These are phyloP conservation scores for Agonopterix arenella DNA, from an alignment of 2,888 invertebrate genomes.

Conservation along the genomic window DNA sequence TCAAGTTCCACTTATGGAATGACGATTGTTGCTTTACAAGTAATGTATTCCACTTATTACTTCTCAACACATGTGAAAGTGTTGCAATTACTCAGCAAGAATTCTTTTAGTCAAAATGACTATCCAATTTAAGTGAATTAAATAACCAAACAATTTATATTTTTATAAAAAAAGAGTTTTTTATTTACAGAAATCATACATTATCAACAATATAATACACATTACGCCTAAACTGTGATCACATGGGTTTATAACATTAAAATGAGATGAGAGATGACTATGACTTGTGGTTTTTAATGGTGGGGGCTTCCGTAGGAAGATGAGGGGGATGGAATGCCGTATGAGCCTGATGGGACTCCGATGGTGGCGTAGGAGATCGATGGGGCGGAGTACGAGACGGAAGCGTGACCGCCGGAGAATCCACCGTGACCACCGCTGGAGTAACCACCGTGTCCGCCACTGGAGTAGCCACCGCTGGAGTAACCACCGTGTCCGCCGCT, in stretches of 20 bases:
- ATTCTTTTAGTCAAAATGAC: background rate
- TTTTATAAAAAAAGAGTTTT: slow-evolving; percentile 22
- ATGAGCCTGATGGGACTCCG: slow-evolving; percentile 64
- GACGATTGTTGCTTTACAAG: slow-evolving; percentile 25
- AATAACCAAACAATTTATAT: background rate
- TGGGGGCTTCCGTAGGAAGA: slow-evolving; percentile 67
- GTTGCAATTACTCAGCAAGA: slow-evolving; percentile 2
- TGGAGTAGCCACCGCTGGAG: slow-evolving; percentile 27
- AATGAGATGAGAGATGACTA: slow-evolving; percentile 64
- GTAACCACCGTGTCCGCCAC: slow-evolving; percentile 61
- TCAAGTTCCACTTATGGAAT: slow-evolving; percentile 28
- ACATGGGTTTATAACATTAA: slow-evolving; percentile 57
- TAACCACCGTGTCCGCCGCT: slow-evolving; percentile 30
- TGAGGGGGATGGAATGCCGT: slow-evolving; percentile 62
- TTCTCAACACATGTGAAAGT: slow-evolving; percentile 4
- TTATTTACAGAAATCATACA: slow-evolving; percentile 76
- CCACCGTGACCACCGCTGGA: slow-evolving; percentile 19
- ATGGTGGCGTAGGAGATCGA: slow-evolving; percentile 52
- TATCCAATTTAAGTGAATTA: background rate
- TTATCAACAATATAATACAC: slow-evolving; percentile 64
- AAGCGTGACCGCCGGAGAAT: slow-evolving; percentile 30
- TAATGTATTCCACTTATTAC: slow-evolving; percentile 14
- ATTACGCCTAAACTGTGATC: slow-evolving; percentile 66
- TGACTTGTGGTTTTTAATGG: slow-evolving; percentile 46
- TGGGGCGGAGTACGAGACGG: slow-evolving; percentile 46